Evolutionary conservation across 2,888 invertebrate genomes (phyloP).

Genomic region (Ectemnius cavifrons): DNA sequence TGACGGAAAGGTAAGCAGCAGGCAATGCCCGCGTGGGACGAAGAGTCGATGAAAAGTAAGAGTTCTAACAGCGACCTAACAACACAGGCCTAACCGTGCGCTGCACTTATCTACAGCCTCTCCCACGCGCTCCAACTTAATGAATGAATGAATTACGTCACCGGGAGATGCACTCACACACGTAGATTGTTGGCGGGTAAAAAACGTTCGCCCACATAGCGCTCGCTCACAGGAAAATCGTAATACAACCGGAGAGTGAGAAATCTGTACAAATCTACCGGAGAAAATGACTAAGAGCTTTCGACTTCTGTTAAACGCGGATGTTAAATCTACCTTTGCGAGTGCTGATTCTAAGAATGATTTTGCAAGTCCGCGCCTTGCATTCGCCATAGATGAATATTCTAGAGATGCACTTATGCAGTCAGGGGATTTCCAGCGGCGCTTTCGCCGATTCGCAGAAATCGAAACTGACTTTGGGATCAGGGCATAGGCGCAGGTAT

Average conservation of each 20-base stretch:
- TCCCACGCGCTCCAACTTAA: constrained; percentile 67
- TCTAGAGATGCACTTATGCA: no score
- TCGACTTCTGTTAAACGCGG: constrained; percentile 38
- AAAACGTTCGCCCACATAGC: constrained; percentile 60
- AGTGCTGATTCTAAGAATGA: constrained; percentile 38
- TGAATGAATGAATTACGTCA: constrained; percentile 76
- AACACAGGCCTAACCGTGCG: constrained; percentile 41
- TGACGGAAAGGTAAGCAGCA: no score
- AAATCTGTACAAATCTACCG: background rate
- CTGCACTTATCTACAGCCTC: constrained; percentile 62
- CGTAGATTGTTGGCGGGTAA: constrained; percentile 46
- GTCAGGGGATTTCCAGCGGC: background rate
- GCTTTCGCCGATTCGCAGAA: constrained; percentile 50
- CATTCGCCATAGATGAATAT: no score
- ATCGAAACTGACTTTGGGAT: constrained; percentile 48
- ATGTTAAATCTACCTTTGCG: constrained; percentile 47
- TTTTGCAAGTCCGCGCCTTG: constrained; percentile 43
- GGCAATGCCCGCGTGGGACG: no score
- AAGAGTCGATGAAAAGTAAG: constrained; percentile 12
- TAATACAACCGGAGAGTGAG: constrained; percentile 30
- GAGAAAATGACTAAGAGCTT: background rate
- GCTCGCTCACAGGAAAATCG: constrained; percentile 39
- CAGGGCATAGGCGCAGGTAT: constrained; percentile 21
- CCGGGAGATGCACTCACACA: constrained; percentile 58
- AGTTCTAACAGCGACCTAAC: constrained; percentile 45